Evolutionary conservation across 2,113 vertebrate species (phyloP), one percentile per base, ranked within the genome.

Genomic region (Gambusia holbrooki): DNA sequence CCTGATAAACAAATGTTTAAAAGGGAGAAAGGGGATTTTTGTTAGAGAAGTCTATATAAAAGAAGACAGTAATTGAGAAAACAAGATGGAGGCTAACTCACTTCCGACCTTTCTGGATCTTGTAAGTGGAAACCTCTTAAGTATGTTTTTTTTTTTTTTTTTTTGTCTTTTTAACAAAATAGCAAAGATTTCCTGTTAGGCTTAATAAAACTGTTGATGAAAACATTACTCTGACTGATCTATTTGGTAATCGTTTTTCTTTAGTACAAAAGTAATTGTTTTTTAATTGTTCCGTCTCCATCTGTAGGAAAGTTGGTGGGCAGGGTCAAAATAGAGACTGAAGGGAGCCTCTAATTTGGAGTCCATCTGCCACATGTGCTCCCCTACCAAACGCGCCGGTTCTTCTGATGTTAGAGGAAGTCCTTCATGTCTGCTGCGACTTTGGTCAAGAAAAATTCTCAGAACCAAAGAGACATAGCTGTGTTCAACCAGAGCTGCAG

Each of bases 281-380:
- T 66, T 14, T 33, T 76, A 65, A 29, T 40, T 62, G 28, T 54
- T 64, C 48, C 28, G 71, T 87, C 87, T 79, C 62, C 82, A 83
- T 89, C 88, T 91, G 84, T 76, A 83, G 83, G 76, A 75, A 87
- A 92, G 70, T 80, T 68, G 67, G 58, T 84, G 84, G 84, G 72
- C 79, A 83, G 82, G 87, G 88, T 92, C 84, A 91, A 93, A 94
- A 93, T 90, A 91, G 90, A 89, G 90, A 88, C 74, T 81, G 66
- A 76, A 25, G 77, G 35, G 78, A 92, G 88, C 85, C 93, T 93
- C 87, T 94, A 93, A 94, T 94, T 94, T 93, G 86, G 84, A 92
- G 89, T 86, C 90, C 90, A 89, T 93, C 86, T 90, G 92, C 93
- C 92, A 93, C 89, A 93, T 92, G 91, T 89, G 88, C 86, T 88